Base-by-base conservation (phyloP, 2,888 invertebrate genomes). In the Clitarchus hookeri region DNA sequence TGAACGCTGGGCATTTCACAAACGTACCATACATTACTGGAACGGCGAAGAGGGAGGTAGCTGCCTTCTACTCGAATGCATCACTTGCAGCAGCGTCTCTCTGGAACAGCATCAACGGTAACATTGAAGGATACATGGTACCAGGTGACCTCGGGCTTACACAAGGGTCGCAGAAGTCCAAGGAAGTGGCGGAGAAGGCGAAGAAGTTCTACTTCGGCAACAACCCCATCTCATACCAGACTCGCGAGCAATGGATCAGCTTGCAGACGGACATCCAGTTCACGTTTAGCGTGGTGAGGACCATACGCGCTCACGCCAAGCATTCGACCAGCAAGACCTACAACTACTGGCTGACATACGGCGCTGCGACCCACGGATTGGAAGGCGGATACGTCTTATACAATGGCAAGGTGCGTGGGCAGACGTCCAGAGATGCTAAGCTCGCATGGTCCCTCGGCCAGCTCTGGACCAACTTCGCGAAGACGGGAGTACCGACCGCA, bases 401-500 rank as follows among this genome's bases (percentile, higher is more conserved):
- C 65, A 65, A 65, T n/a, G 65, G 65, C 0, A 19, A 65, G 65
- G 65, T 65, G 23, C 19, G 8, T n/a, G 65, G 65, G 16, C 65
- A 65, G 23, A 65, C 65, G 2, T 65, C 65, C 13, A 65, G 65
- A 8, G 65, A 19, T 19, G 65, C 65, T 19, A 65, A 65, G 65
- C 65, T 65, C 65, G 65, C 65, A 8, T 65, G 12, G 65, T 65
- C 65, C 16, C 65, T 65, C 8, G 65, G 65, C 8, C 65, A 65
- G 16, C 65, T 65, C 2, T 65, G 65, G 65, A 65, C 65, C 65
- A 65, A 23, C 6, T 65, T 65, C 23, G 65, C 65, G 23, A 65
- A 65, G 65, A 65, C 65, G n/a, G 65, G 65, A n/a, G 65, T 65
- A 19, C 65, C 65, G n/a, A 65, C 65, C 65, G 65, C 65, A 65